Percentiles rank a stretch among this genome's conserved stretches.
phyloP scores from a whole-genome alignment of 1,140 invertebrate genomes.

The Heliconius melpomene region DNA sequence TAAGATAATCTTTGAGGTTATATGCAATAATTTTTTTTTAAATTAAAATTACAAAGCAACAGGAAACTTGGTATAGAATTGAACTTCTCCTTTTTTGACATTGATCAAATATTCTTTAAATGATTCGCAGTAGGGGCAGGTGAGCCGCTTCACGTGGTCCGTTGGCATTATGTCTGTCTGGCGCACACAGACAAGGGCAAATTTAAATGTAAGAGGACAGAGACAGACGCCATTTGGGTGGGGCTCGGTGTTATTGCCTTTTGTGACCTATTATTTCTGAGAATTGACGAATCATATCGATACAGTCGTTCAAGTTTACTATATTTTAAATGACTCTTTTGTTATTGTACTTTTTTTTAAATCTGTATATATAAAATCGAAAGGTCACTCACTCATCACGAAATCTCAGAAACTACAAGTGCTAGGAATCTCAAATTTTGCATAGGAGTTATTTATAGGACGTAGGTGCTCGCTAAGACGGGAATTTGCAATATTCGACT shows the following conservation, averaged over 20 bases:
- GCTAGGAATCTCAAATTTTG: too few species aligned
- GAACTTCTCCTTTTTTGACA: constrained; percentile 17
- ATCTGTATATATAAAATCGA: too few species aligned
- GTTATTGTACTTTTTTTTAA: too few species aligned
- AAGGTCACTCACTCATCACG: too few species aligned
- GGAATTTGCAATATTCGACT: too few species aligned
- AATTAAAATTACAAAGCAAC: neutral
- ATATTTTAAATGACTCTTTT: too few species aligned
- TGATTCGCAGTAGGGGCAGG: constrained; percentile 31
- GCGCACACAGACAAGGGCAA: constrained; percentile 48
- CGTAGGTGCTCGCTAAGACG: too few species aligned
- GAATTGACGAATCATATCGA: constrained; percentile 18
- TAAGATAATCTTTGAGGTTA: too few species aligned
- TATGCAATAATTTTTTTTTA: too few species aligned
- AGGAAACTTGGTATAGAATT: neutral
- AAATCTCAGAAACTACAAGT: too few species aligned
- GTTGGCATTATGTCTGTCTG: constrained; percentile 42
- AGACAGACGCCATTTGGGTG: constrained; percentile 41
- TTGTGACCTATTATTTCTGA: constrained; percentile 37
- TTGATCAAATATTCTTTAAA: constrained; percentile 32
- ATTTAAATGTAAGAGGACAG: constrained; percentile 45
- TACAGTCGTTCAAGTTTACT: too few species aligned
- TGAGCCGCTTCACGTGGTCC: constrained; percentile 38
- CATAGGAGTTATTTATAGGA: too few species aligned
- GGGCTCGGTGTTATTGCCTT: constrained; percentile 34